phyloP scores from a whole-genome alignment of 2,113 vertebrate genomes.

The Zingel zingel region DNA sequence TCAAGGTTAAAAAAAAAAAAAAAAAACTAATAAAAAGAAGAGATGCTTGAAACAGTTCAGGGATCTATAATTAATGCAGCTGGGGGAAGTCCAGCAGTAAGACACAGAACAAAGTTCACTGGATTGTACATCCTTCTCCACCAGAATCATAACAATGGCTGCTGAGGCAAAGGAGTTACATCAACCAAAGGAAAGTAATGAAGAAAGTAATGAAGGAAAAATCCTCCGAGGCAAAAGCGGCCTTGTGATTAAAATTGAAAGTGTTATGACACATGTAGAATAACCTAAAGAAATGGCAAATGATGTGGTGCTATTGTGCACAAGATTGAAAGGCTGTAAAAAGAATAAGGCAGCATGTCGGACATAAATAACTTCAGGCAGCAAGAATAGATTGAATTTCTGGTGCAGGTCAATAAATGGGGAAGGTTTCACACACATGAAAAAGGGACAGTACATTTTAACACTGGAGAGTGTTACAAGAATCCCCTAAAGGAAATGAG shows the following conservation, averaged over 20 bases:
- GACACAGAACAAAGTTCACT: conserved; percentile 31
- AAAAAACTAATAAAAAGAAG: background rate
- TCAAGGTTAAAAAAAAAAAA: conserved; percentile 3
- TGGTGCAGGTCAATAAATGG: conserved; percentile 44
- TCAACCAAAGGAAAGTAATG: conserved; percentile 16
- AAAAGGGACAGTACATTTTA: conserved; percentile 38
- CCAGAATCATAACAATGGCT: background rate
- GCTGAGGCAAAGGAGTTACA: conserved; percentile 22
- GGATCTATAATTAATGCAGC: conserved; percentile 43
- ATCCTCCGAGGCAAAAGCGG: conserved; percentile 5
- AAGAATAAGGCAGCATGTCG: background rate
- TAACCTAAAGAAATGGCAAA: conserved; percentile 4
- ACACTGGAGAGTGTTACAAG: background rate
- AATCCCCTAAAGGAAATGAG: background rate
- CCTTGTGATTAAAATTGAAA: conserved; percentile 11
- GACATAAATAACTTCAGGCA: conserved; percentile 33
- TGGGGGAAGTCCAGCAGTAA: conserved; percentile 30
- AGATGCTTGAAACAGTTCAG: conserved; percentile 31
- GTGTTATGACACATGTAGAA: background rate
- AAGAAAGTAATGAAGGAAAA: background rate
- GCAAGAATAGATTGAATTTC: conserved; percentile 20
- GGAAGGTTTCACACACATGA: conserved; percentile 19
- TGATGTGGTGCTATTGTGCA: conserved; percentile 5
- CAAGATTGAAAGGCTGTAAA: conserved; percentile 22
- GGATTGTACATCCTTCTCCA: conserved; percentile 10